phyloP scores from a whole-genome alignment of 2,888 invertebrate species.

The Pachydiplax longipennis region DNA sequence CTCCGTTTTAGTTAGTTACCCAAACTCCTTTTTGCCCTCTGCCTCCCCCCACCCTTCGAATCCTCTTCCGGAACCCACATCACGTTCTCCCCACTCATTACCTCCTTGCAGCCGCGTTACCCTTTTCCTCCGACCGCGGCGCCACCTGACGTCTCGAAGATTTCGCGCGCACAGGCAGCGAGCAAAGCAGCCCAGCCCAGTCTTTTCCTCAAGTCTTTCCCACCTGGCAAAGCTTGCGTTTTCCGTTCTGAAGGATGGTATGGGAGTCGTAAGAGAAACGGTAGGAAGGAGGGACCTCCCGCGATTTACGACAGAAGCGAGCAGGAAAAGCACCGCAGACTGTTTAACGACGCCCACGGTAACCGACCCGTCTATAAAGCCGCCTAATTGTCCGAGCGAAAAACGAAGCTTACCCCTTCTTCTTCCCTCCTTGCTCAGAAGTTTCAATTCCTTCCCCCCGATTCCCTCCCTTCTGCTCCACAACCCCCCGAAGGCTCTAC shows the following conservation, averaged over 20 bases:
- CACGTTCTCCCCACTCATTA: constrained; percentile 40
- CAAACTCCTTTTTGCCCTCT: constrained; percentile 27
- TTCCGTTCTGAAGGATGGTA: not conserved
- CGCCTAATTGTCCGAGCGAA: constrained; percentile 42
- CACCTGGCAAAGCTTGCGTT: constrained; percentile 35
- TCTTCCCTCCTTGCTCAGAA: not conserved
- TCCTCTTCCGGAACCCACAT: constrained; percentile 5
- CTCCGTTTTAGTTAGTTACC: constrained; percentile 42
- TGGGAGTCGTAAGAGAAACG: not conserved
- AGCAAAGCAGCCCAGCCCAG: not conserved
- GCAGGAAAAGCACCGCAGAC: constrained; percentile 40
- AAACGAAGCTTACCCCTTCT: not conserved
- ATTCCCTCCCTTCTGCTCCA: not conserved
- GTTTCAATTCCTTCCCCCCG: not conserved
- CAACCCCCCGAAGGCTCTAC: not conserved
- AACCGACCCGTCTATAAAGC: constrained; percentile 43
- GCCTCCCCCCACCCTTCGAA: not conserved
- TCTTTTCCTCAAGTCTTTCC: constrained; percentile 16
- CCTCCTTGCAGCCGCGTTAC: not conserved
- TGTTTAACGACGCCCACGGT: constrained; percentile 44
- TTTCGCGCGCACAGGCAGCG: constrained; percentile 3
- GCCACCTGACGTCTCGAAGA: constrained; percentile 37
- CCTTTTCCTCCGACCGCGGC: not conserved
- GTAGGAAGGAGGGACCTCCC: constrained; percentile 3
- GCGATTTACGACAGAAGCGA: constrained; percentile 40